Percentiles rank a stretch among this genome's conserved stretches.
Conservation (phyloP, 2,888 invertebrate species). For the Eupelmus urozonus region DNA sequence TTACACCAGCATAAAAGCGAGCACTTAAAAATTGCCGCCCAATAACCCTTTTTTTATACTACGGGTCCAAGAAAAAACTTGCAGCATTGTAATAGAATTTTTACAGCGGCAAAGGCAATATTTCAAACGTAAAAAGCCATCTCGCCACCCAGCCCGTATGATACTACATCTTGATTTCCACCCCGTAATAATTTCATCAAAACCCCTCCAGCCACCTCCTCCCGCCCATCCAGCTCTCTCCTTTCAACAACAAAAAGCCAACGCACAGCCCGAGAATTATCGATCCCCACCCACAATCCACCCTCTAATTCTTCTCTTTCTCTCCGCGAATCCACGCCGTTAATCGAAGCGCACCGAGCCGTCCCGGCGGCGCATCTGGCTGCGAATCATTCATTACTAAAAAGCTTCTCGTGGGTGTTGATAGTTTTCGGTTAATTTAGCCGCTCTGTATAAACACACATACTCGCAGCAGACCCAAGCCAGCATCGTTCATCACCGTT, state of each 20-base stretch:
- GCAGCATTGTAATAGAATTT: neutral
- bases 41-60: conserved; percentile 16
- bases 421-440: conserved; percentile 73
- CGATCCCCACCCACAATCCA: no score
- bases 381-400: conserved; percentile 58
- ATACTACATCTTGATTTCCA: no score
- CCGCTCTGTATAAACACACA: conserved; percentile 59
- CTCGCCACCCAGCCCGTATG: no score
- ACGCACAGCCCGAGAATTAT: no score
- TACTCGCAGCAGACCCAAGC: conserved; percentile 62
- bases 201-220: no score
- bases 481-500: conserved; percentile 69
- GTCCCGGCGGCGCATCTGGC: neutral
- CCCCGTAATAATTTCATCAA: no score
- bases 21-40: conserved; percentile 6
- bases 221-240: no score
- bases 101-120: neutral
- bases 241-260: no score
- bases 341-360: neutral
- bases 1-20: conserved; percentile 15
- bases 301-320: no score
- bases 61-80: conserved; percentile 15
- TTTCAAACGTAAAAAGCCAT: no score
- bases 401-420: conserved; percentile 64
- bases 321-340: no score